A percentile compares a stretch with the other conserved stretches of the same genome.
These are phyloP conservation scores for Bubo scandiacus DNA, from an alignment of 2,113 vertebrate species.

Conservation along the genomic window DNA sequence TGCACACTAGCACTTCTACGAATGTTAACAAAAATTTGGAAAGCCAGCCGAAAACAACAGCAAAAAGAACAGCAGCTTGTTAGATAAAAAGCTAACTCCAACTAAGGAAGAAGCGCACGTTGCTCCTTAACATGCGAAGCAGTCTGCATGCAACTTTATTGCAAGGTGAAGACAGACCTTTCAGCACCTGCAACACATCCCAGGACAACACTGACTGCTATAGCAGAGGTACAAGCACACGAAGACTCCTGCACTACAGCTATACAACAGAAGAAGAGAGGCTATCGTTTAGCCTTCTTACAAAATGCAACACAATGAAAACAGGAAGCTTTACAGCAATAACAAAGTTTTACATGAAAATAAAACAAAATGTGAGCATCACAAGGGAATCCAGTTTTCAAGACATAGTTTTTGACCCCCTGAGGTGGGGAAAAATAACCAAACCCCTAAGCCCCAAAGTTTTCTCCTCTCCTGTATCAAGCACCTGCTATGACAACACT, in stretches of 20 bases:
- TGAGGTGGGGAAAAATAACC: neutral
- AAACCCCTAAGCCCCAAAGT: neutral
- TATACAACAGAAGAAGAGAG: neutral
- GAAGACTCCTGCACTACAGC: neutral
- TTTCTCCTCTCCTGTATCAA: neutral
- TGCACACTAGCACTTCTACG: neutral
- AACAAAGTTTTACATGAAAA: neutral
- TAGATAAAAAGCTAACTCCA: neutral
- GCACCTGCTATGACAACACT: neutral
- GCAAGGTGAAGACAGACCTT: neutral
- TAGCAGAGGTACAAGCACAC: neutral
- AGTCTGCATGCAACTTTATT: neutral
- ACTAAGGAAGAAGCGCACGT: neutral
- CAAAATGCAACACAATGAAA: neutral
- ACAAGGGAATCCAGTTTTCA: neutral
- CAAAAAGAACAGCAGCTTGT: neutral
- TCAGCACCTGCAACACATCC: neutral
- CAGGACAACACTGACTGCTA: neutral
- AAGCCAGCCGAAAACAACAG: neutral
- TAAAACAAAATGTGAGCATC: neutral
- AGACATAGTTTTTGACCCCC: accelerated
- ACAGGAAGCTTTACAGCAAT: neutral
- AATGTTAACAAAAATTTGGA: neutral
- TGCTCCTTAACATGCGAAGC: neutral
- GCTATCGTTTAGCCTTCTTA: neutral